Evolutionary conservation across 2,797 vertebrate species (phyloP).

Genomic region (Gorsachius magnificus): DNA sequence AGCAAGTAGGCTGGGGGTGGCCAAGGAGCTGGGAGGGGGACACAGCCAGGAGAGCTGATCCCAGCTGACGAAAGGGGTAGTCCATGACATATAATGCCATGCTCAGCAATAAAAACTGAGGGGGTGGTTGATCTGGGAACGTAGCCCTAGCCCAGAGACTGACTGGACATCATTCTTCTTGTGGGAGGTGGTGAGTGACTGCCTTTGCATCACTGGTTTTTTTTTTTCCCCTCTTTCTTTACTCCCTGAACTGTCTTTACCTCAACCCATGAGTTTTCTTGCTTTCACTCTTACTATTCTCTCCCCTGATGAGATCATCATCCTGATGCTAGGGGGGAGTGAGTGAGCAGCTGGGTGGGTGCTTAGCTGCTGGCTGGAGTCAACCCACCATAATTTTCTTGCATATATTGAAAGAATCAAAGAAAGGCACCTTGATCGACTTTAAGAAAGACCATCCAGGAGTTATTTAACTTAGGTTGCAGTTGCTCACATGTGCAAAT

Average conservation of each 20-base stretch:
- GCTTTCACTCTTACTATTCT: background rate
- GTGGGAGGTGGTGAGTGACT: background rate
- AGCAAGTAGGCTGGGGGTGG: background rate
- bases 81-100: background rate
- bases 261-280: background rate
- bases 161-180: background rate
- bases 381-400: background rate
- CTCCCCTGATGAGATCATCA: background rate
- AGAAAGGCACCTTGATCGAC: conserved; percentile 27
- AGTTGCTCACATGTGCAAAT: conserved; percentile 21
- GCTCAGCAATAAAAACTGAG: background rate
- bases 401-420: conserved; percentile 28
- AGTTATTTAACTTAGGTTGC: background rate
- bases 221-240: background rate
- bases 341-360: background rate
- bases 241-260: background rate
- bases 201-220: background rate
- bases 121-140: background rate
- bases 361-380: background rate
- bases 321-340: background rate
- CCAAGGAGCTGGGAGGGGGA: background rate
- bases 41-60: background rate
- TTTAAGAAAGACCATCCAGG: conserved; percentile 4
- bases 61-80: background rate
- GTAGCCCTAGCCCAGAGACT: background rate